Percentiles rank a stretch among this genome's conserved stretches.
These are phyloP conservation scores for Therioaphis trifolii DNA, from an alignment of 2,888 invertebrate genomes.

Conservation along the genomic window DNA sequence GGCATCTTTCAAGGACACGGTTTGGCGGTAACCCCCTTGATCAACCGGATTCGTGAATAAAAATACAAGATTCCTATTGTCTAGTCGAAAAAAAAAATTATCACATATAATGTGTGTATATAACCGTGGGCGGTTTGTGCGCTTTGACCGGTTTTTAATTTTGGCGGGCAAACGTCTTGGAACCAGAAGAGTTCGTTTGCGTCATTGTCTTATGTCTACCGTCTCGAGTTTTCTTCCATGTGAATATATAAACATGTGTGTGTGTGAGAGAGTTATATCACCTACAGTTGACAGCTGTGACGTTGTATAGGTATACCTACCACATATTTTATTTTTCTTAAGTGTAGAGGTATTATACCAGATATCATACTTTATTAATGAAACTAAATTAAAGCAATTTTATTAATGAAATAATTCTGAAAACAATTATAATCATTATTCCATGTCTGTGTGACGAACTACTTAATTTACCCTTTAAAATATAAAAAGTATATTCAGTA, in stretches of 20 bases:
- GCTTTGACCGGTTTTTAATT: conserved; percentile 39
- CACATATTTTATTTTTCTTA: neutral
- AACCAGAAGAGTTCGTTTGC: neutral
- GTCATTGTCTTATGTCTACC: neutral
- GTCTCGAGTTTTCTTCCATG: neutral
- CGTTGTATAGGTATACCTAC: no score
- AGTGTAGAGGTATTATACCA: neutral
- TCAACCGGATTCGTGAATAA: conserved; percentile 49
- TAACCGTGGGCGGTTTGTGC: neutral
- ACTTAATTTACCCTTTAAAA: no score
- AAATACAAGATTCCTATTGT: conserved; percentile 56
- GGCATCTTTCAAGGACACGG: conserved; percentile 61
- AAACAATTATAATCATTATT: no score
- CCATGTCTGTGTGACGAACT: no score
- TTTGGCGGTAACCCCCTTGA: conserved; percentile 52
- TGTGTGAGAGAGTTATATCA: no score
- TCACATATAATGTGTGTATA: neutral
- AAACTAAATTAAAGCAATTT: neutral
- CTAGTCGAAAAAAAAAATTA: conserved; percentile 23
- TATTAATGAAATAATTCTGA: neutral
- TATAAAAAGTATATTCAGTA: no score
- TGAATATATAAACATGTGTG: no score
- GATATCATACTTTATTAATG: neutral
- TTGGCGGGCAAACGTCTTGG: neutral
- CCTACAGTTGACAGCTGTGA: no score